Percentiles rank a stretch among this genome's conserved stretches.
phyloP scores from a whole-genome alignment of 2,113 vertebrate genomes.

The Thalassarche chlororhynchos region DNA sequence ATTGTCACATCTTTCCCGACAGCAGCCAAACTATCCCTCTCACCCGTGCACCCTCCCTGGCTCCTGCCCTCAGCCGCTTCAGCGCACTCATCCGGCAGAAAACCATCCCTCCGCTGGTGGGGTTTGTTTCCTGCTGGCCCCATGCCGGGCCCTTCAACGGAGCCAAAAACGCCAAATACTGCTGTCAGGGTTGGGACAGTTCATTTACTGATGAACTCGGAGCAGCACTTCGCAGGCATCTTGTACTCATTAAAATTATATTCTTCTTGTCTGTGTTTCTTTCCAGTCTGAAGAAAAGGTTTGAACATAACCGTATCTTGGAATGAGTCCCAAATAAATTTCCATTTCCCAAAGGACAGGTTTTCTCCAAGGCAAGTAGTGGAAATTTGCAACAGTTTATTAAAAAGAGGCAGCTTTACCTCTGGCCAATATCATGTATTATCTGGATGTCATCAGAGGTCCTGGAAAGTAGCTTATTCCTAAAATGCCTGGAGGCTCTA shows the following conservation, averaged over 20 bases:
- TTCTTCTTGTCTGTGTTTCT: constrained; percentile 20
- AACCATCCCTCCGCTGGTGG: not conserved
- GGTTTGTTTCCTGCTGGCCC: not conserved
- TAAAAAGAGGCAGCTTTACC: constrained; percentile 52
- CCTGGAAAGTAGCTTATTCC: constrained; percentile 58
- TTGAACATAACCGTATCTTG: constrained; percentile 15
- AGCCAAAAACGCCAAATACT: not conserved
- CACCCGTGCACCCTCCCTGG: not conserved
- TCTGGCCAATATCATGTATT: constrained; percentile 56
- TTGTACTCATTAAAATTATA: constrained; percentile 50
- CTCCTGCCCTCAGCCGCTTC: not conserved
- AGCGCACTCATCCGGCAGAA: not conserved
- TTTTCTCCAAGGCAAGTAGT: constrained; percentile 54
- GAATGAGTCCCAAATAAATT: constrained; percentile 51
- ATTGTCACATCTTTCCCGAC: not conserved
- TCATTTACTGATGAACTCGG: not conserved
- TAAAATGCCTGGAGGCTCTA: constrained; percentile 21
- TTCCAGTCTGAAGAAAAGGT: constrained; percentile 41
- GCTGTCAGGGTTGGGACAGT: not conserved
- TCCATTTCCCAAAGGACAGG: constrained; percentile 41
- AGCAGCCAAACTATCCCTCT: not conserved
- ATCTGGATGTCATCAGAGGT: constrained; percentile 60
- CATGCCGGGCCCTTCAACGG: accelerated
- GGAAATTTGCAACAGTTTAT: constrained; percentile 56
- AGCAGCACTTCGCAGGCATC: not conserved